These are phyloP conservation scores for Amphipyra tragopoginis DNA, from an alignment of 2,888 invertebrate species.

Conservation along the genomic window DNA sequence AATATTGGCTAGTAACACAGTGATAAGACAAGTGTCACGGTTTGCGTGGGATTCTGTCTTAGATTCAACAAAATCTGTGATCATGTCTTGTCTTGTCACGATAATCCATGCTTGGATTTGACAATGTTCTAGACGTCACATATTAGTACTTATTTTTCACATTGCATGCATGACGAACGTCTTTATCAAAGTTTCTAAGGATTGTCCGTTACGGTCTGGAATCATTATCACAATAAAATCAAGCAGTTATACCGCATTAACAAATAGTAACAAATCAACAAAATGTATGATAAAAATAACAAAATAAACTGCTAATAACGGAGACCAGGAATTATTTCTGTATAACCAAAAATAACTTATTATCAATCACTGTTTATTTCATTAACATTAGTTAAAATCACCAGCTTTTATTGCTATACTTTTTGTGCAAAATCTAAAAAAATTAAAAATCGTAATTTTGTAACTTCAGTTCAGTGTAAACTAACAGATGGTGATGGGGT, in stretches of 20 bases:
- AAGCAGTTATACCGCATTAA: constrained; percentile 46
- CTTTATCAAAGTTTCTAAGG: constrained; percentile 5
- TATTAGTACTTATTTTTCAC: constrained; percentile 14
- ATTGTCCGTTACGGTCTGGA: constrained; percentile 3
- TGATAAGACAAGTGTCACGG: not conserved
- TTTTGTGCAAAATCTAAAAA: constrained; percentile 54
- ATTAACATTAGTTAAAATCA: constrained; percentile 45
- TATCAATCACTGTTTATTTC: constrained; percentile 46
- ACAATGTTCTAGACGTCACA: constrained; percentile 14
- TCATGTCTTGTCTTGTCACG: constrained; percentile 5
- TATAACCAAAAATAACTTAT: constrained; percentile 50
- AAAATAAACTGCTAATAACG: constrained; percentile 18
- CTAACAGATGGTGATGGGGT: constrained; percentile 3
- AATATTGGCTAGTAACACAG: not conserved
- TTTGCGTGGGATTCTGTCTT: not conserved
- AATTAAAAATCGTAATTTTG: constrained; percentile 24
- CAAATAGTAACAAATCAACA: constrained; percentile 52
- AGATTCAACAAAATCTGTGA: not conserved
- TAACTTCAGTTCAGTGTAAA: constrained; percentile 16
- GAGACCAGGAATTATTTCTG: constrained; percentile 42
- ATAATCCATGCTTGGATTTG: not conserved
- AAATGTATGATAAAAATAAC: constrained; percentile 25
- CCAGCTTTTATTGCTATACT: constrained; percentile 28
- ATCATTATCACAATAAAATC: constrained; percentile 14
- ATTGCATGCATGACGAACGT: constrained; percentile 17